Evolutionary conservation across 2,888 invertebrate species (phyloP).

Genomic region (Antitype chi): DNA sequence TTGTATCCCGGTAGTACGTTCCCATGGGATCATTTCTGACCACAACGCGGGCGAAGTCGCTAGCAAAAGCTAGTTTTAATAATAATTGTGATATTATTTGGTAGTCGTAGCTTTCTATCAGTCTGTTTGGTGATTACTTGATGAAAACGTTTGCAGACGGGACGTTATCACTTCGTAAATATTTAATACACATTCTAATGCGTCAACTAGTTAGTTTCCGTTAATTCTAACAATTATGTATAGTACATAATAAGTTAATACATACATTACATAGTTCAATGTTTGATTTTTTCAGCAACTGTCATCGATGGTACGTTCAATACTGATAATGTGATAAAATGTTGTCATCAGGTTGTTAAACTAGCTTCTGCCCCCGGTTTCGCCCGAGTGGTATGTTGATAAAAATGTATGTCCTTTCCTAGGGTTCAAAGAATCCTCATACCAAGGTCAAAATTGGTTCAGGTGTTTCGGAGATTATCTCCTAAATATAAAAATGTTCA

Average conservation of each 20-base stretch:
- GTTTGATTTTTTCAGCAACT: conserved; percentile 1
- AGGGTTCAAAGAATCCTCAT: too few species aligned
- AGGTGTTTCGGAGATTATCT: too few species aligned
- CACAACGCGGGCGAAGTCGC: too few species aligned
- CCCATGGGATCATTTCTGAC: too few species aligned
- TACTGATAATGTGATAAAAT: background rate
- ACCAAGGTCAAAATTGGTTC: too few species aligned
- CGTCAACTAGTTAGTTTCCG: conserved; percentile 27
- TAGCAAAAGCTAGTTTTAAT: too few species aligned
- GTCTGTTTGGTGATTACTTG: background rate
- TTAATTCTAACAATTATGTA: conserved; percentile 13
- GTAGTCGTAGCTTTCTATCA: conserved; percentile 31
- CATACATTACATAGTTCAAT: conserved; percentile 5
- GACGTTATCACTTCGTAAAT: conserved; percentile 2
- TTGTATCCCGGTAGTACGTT: too few species aligned
- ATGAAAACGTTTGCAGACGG: conserved; percentile 11
- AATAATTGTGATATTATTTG: background rate
- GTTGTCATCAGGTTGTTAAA: background rate
- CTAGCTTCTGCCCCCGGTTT: too few species aligned
- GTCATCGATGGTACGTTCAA: background rate
- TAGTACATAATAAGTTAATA: too few species aligned
- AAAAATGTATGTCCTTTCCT: too few species aligned
- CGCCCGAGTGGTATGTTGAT: too few species aligned
- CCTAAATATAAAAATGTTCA: too few species aligned
- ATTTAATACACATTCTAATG: conserved; percentile 19